phyloP scores from a whole-genome alignment of 2,888 invertebrate genomes.

The Spodoptera picta region DNA sequence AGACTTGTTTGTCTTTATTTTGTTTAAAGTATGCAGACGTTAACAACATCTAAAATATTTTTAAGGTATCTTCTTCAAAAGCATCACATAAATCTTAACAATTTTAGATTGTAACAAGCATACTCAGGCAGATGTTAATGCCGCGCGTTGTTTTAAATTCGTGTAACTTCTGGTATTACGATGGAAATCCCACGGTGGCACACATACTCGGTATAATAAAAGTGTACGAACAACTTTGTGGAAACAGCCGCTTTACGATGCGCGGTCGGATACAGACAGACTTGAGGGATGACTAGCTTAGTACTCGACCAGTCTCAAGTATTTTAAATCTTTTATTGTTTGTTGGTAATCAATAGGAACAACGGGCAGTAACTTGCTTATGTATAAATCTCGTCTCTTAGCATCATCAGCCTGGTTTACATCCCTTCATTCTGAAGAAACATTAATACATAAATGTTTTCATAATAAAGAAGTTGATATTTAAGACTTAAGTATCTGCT shows the following conservation, averaged over 20 bases:
- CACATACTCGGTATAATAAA: slow-evolving; percentile 67
- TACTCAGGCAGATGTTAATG: slow-evolving; percentile 16
- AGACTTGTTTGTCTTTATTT: background rate
- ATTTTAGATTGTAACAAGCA: background rate
- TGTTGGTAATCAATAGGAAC: too few relatives aligned
- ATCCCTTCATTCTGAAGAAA: too few relatives aligned
- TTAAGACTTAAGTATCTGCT: too few relatives aligned
- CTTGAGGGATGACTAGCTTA: slow-evolving; percentile 12
- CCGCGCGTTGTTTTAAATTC: slow-evolving; percentile 46
- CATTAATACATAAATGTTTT: too few relatives aligned
- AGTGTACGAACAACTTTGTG: slow-evolving; percentile 65
- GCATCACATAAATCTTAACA: background rate
- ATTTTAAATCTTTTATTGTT: too few relatives aligned
- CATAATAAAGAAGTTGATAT: too few relatives aligned
- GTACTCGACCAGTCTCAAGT: too few relatives aligned
- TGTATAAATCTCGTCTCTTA: too few relatives aligned
- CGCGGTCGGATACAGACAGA: slow-evolving; percentile 44
- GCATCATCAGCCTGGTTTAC: too few relatives aligned
- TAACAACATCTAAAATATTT: background rate
- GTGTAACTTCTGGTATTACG: slow-evolving; percentile 63
- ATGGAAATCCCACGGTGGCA: slow-evolving; percentile 59
- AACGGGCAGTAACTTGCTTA: too few relatives aligned
- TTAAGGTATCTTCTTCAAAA: background rate
- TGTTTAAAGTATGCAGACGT: background rate
- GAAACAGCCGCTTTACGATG: slow-evolving; percentile 59